Evolutionary conservation across 2,797 vertebrate genomes (phyloP).

Genomic region (Sarcoramphus papa): DNA sequence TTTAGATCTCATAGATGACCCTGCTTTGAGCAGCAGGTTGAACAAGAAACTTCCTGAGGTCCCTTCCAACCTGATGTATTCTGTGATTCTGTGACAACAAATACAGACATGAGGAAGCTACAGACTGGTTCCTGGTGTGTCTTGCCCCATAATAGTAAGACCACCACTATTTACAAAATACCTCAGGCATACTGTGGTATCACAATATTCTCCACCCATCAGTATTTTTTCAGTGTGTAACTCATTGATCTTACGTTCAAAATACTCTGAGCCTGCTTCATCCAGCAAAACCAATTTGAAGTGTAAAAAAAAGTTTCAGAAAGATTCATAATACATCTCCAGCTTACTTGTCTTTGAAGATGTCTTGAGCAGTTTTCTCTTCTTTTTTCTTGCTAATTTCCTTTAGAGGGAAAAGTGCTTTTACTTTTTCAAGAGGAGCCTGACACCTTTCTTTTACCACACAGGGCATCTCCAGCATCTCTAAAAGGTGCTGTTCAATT

Average conservation of each 20-base stretch:
- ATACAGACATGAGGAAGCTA: not conserved
- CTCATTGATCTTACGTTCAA: not conserved
- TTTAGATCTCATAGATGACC: not conserved
- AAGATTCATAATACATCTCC: not conserved
- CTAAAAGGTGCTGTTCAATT: conserved; percentile 82
- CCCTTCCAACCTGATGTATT: not conserved
- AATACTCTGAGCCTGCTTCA: not conserved
- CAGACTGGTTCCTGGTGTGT: not conserved
- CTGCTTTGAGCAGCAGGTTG: not conserved
- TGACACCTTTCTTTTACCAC: conserved; percentile 78
- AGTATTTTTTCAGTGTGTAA: not conserved
- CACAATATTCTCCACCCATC: not conserved
- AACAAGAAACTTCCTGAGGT: not conserved
- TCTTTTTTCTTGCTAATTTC: conserved; percentile 87
- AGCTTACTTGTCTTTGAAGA: conserved; percentile 90
- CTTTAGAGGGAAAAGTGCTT: conserved; percentile 85
- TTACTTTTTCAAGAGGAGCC: conserved; percentile 81
- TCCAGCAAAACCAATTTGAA: not conserved
- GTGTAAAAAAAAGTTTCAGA: not conserved
- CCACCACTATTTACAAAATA: not conserved
- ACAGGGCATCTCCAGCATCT: conserved; percentile 79
- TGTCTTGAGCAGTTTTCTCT: conserved; percentile 84
- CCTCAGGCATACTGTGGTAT: not conserved
- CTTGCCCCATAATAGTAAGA: not conserved
- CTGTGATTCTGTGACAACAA: not conserved